Evolutionary conservation across 2,797 vertebrate species (phyloP).

Genomic region (Chromobotia macracanthus): DNA sequence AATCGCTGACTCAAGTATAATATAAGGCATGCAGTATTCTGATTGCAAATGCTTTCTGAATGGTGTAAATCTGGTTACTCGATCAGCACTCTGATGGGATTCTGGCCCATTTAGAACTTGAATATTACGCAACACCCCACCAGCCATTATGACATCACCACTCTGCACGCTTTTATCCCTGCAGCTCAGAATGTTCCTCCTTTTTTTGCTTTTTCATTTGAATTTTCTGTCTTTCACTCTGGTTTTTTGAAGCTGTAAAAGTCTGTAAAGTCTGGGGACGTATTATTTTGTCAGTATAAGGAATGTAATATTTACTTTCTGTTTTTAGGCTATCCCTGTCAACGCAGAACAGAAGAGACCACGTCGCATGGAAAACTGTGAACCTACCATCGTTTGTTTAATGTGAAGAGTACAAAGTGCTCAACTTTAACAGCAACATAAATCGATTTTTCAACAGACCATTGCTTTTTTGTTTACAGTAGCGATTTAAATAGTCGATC

Average conservation of each 20-base stretch:
- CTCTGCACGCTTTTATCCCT: neutral
- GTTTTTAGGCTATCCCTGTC: slow-evolving; percentile 40
- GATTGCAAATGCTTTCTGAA: neutral
- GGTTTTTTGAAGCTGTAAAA: neutral
- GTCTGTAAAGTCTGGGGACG: neutral
- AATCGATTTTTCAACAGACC: slow-evolving; percentile 11
- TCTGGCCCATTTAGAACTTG: neutral
- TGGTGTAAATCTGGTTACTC: slow-evolving; percentile 4
- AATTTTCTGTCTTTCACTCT: neutral
- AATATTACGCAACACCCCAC: slow-evolving; percentile 1
- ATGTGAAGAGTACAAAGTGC: slow-evolving; percentile 52
- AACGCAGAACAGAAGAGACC: slow-evolving; percentile 21
- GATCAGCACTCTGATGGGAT: slow-evolving; percentile 16
- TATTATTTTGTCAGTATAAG: neutral
- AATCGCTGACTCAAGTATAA: neutral
- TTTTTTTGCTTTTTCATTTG: neutral
- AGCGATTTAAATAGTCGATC: neutral
- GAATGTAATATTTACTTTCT: neutral
- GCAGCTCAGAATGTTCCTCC: neutral
- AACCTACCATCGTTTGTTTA: slow-evolving; percentile 38
- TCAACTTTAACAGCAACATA: slow-evolving; percentile 28
- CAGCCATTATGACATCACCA: slow-evolving; percentile 17
- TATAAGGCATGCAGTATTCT: neutral
- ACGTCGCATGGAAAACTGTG: slow-evolving; percentile 42
- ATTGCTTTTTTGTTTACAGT: slow-evolving; percentile 17